Evolutionary conservation across 2,888 invertebrate genomes (phyloP).

Genomic region (Pelosia muscerda): DNA sequence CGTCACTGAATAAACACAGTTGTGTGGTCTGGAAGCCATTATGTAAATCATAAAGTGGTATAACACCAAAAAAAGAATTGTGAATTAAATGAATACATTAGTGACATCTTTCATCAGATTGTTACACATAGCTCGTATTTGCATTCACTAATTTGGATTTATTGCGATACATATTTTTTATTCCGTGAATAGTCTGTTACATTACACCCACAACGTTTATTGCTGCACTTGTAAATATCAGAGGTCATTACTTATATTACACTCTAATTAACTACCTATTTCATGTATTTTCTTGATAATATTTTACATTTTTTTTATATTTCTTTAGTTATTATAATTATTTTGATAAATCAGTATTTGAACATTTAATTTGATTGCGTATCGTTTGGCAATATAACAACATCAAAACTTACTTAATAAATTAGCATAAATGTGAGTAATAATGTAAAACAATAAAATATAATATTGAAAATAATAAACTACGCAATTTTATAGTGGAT

Average conservation of each 20-base stretch:
- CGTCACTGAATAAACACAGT: constrained; percentile 58
- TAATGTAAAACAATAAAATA: neutral
- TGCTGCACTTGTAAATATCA: neutral
- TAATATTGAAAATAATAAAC: neutral
- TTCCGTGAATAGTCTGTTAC: neutral
- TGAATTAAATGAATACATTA: neutral
- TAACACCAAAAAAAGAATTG: neutral
- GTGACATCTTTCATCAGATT: neutral
- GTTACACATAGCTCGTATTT: constrained; percentile 5
- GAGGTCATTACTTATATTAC: neutral
- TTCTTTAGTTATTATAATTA: too few relatives aligned
- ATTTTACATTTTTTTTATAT: neutral
- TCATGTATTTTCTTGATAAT: neutral
- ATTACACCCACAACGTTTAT: neutral
- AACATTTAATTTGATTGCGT: neutral
- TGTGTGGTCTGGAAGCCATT: constrained; percentile 43
- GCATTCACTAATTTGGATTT: neutral
- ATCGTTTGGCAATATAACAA: neutral
- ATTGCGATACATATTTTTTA: neutral
- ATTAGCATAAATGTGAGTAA: neutral
- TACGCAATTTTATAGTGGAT: neutral
- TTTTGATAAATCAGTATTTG: neutral
- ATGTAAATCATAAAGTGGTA: constrained; percentile 11
- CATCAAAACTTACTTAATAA: neutral
- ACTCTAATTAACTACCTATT: neutral